Base-by-base conservation (phyloP, 2,113 vertebrate genomes). In the Bujurquina vittata region DNA sequence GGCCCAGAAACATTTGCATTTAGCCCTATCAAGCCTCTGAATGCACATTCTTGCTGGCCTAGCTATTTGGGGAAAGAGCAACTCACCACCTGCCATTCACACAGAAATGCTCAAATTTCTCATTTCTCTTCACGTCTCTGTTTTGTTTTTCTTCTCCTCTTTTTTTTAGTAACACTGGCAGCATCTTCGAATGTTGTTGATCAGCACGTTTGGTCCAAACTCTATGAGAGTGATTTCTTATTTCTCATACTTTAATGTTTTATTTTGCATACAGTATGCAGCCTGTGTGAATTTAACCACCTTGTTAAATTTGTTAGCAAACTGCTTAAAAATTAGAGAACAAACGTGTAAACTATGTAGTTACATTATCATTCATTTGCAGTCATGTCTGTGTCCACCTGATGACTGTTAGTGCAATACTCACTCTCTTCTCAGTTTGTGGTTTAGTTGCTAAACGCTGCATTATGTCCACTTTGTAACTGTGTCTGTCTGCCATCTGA, bases 1-100 rank as follows among this genome's bases (percentile, higher is more conserved):
- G 85, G 69, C 59, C 46, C 52, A 85, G 58, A 89, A 74, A 88
- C 46, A 87, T 87, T 88, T 84, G 60, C 33, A 80, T 89, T 81
- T 75, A 67, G 55, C 49, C 72, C 79, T 55, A 37, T 59, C 46
- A 81, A 83, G 76, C 75, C 54, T 22, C 58, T 59, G 35, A 58
- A 52, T 52, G 77, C 62, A 63, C 60, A 14, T 35, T 61, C 46
- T 40, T 62, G 56, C 81, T 91, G 75, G 78, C 69, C 84, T 49
- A 72, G n/a, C 79, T 85, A 20, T 84, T 54, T 75, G 52, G 43
- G n/a, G 62, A 77, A 74, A 52, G 3, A 75, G 73, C 58, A 31
- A 55, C 52, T 82, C 43, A 29, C 35, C 63, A 73, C 63, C 57
- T 79, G 77, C 80, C 14, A 76, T 78, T 67, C 18, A 69, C 56